Conservation (phyloP, 2,888 invertebrate species). For the Physocephala rufipes region DNA sequence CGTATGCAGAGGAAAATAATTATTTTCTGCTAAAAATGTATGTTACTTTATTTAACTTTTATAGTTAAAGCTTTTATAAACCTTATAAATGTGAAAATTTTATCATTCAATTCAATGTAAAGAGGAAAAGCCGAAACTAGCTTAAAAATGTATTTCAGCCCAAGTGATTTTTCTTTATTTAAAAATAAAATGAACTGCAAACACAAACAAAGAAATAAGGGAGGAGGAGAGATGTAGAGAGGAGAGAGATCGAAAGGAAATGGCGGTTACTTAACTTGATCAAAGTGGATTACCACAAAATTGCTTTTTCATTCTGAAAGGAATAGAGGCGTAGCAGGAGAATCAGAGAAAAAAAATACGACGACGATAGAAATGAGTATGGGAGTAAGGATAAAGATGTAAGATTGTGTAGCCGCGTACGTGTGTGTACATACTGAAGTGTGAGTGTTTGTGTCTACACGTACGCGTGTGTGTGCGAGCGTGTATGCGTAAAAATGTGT, state of each 20-base stretch:
- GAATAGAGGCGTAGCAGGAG: background rate
- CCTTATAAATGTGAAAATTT: slow-evolving; percentile 15
- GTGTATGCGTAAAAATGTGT: no score
- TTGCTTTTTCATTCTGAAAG: slow-evolving; percentile 37
- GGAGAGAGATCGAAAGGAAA: background rate
- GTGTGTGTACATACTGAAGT: no score
- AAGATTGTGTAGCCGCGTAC: no score
- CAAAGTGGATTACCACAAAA: slow-evolving; percentile 39
- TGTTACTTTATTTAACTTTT: no score
- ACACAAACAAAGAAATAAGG: no score
- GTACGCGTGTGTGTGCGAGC: no score
- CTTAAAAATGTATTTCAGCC: background rate
- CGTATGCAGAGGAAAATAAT: no score
- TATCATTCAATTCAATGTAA: slow-evolving; percentile 26
- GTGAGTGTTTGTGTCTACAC: no score
- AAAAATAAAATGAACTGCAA: no score
- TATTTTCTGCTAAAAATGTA: no score
- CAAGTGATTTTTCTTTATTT: no score
- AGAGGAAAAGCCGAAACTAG: background rate
- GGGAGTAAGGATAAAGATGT: background rate
- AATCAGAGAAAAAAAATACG: background rate
- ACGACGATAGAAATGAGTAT: background rate
- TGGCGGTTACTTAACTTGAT: slow-evolving; percentile 28
- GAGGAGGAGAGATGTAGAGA: background rate
- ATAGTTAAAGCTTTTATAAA: slow-evolving; percentile 21